These are phyloP conservation scores for Eulemur albifrons DNA, from an alignment of 2,797 vertebrate genomes.

Conservation along the genomic window DNA sequence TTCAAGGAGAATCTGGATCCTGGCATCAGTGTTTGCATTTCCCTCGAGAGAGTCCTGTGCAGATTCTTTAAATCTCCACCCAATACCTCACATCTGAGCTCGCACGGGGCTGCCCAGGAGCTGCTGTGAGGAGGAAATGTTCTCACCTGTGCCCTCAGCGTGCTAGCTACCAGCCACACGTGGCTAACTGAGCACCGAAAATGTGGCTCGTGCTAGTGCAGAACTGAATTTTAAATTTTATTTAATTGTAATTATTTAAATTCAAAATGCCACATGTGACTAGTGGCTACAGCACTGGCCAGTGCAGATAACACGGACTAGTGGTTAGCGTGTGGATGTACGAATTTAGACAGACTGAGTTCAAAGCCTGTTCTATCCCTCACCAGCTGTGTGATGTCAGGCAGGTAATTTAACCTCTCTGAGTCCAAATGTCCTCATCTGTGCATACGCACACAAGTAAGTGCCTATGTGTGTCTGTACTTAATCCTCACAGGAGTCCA, in stretches of 20 bases:
- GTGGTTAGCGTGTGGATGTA: no score
- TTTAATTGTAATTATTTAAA: background rate
- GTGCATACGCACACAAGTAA: no score
- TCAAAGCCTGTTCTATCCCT: background rate
- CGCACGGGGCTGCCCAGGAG: accelerated
- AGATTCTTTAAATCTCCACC: accelerated
- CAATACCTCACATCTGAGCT: background rate
- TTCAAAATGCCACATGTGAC: background rate
- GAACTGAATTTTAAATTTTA: background rate
- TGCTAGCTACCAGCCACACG: accelerated
- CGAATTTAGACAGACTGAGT: background rate
- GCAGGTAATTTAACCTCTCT: background rate
- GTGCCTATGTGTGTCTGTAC: accelerated
- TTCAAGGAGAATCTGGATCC: background rate
- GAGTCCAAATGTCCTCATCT: background rate
- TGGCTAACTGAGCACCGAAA: background rate
- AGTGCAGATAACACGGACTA: background rate
- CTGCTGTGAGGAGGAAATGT: no score
- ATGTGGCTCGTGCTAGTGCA: accelerated
- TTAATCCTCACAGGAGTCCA: background rate
- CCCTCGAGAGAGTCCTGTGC: background rate
- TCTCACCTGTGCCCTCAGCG: background rate
- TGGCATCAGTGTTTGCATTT: background rate
- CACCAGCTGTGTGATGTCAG: background rate
- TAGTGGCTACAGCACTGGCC: background rate